These are phyloP conservation scores for Drosophila subquinaria DNA, from an alignment of 2,888 invertebrate species.

Conservation along the genomic window DNA sequence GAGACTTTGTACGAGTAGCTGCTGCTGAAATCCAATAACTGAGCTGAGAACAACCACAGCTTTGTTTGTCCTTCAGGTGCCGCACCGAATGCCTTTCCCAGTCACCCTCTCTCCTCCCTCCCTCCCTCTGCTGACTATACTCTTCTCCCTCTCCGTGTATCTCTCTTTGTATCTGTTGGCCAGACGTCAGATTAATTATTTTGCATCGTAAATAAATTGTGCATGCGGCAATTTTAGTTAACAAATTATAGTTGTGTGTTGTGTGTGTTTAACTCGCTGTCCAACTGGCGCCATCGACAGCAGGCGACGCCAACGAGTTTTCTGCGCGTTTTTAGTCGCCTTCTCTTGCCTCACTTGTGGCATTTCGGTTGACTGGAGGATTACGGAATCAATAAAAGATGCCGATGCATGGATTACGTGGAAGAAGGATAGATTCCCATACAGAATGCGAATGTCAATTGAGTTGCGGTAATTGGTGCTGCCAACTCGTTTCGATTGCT, in stretches of 20 bases:
- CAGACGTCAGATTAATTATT: conserved; percentile 63
- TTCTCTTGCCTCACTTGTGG: not conserved
- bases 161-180: not conserved
- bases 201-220: conserved; percentile 70
- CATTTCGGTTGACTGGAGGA: conserved; percentile 8
- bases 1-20: not conserved
- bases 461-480: not conserved
- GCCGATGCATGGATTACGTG: conserved; percentile 4
- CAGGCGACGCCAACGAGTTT: conserved; percentile 51
- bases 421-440: not conserved
- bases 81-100: conserved; percentile 48
- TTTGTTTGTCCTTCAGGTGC: conserved; percentile 56
- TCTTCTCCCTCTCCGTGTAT: not conserved
- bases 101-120: not conserved
- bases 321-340: conserved; percentile 12
- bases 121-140: not conserved
- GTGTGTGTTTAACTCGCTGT: conserved; percentile 32
- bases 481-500: not conserved
- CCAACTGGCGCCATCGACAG: conserved; percentile 55
- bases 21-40: conserved; percentile 44
- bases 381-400: conserved; percentile 26
- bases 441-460: not conserved
- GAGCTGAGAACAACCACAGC: conserved; percentile 6
- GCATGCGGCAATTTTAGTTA: conserved; percentile 66
- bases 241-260: conserved; percentile 59